phyloP scores from a whole-genome alignment of 2,888 invertebrate species.

The Scaptomyza caliginosa region DNA sequence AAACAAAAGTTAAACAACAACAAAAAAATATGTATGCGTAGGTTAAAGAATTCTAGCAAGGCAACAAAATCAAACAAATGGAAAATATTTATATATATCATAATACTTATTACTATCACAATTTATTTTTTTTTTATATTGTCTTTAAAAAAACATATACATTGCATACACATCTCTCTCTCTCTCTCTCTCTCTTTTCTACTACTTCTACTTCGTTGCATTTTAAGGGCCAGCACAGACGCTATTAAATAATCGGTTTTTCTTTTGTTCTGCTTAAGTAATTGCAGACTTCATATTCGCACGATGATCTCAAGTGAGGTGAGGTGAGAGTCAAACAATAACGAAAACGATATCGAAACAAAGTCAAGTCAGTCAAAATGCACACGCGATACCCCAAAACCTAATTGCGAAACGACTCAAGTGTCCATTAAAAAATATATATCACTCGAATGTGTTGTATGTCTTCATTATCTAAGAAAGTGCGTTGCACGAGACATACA shows the following conservation, averaged over 20 bases:
- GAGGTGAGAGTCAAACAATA: conserved; percentile 81
- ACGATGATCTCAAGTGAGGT: conserved; percentile 82
- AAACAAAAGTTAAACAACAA: conserved; percentile 22
- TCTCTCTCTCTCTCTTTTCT: conserved; percentile 53
- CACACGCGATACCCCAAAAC: conserved; percentile 46
- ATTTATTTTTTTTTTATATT: conserved; percentile 33
- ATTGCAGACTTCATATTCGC: conserved; percentile 83
- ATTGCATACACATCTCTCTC: conserved; percentile 67
- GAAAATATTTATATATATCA: conserved; percentile 41
- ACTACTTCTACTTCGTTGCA: conserved; percentile 70
- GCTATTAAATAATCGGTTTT: conserved; percentile 84
- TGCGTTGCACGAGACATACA: conserved; percentile 24
- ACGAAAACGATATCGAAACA: conserved; percentile 32
- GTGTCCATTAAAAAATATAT: conserved; percentile 31
- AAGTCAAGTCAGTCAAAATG: conserved; percentile 55
- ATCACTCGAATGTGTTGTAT: conserved; percentile 18
- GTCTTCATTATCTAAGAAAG: conserved; percentile 36
- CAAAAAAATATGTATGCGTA: conserved; percentile 35
- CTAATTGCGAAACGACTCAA: conserved; percentile 44
- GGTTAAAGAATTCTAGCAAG: conserved; percentile 46
- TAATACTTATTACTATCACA: conserved; percentile 18
- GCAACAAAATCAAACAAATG: conserved; percentile 47
- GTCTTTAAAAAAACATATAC: conserved; percentile 44
- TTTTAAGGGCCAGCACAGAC: conserved; percentile 76
- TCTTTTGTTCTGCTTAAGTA: conserved; percentile 84